Evolutionary conservation across 1,140 invertebrate genomes (phyloP).

Genomic region (Calliphora vicina): DNA sequence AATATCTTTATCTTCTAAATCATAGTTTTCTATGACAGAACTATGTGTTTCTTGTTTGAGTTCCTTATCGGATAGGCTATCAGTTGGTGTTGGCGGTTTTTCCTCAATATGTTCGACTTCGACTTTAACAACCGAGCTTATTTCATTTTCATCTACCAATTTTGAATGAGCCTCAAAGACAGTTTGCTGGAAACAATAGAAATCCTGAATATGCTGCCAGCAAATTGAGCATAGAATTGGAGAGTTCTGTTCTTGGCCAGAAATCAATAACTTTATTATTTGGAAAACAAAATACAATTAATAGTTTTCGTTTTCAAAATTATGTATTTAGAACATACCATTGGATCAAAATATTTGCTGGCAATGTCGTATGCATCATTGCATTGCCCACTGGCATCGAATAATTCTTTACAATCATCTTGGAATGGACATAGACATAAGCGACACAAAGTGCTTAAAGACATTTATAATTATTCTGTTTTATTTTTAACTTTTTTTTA

Average conservation of each 20-base stretch:
- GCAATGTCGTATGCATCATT: slow-evolving; percentile 27
- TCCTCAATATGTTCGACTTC: not conserved
- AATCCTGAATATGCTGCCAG: slow-evolving; percentile 35
- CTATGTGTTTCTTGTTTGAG: not conserved
- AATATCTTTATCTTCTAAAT: not conserved
- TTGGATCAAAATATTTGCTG: slow-evolving; percentile 36
- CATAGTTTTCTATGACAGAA: not conserved
- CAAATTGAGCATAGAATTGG: slow-evolving; percentile 11
- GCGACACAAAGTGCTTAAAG: slow-evolving; percentile 24
- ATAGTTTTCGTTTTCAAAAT: not conserved
- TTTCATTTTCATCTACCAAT: not conserved
- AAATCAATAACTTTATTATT: not conserved
- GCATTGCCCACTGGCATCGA: slow-evolving; percentile 14
- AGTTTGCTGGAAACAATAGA: slow-evolving; percentile 14
- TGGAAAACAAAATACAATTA: not conserved
- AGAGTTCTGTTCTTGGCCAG: not conserved
- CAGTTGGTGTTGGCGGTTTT: not conserved
- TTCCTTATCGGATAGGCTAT: not conserved
- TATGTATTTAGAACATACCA: slow-evolving; percentile 17
- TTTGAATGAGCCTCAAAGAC: not conserved
- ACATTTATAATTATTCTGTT: not conserved
- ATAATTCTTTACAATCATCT: not conserved
- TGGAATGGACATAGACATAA: slow-evolving; percentile 28
- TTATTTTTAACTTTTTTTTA: not conserved
- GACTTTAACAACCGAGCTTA: not conserved